Conservation (phyloP, 2,113 vertebrate species). For the Lethenteron reissneri region DNA sequence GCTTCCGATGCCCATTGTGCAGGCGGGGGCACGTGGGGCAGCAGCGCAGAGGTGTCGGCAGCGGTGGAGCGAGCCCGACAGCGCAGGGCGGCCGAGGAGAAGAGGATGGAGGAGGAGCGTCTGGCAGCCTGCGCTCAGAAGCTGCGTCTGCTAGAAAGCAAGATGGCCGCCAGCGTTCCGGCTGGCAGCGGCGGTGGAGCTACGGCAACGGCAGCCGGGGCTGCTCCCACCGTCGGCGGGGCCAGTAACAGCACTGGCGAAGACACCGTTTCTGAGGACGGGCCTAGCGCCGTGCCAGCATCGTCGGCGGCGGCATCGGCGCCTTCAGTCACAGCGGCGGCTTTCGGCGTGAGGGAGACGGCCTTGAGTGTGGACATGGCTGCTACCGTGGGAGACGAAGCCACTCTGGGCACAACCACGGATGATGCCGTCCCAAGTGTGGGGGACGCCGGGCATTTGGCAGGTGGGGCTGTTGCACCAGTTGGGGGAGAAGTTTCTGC, state of each 20-base stretch:
- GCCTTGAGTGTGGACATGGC: too few species aligned
- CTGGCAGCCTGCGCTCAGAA: constrained; percentile 66
- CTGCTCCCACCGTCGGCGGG: constrained; percentile 41
- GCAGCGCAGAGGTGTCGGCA: constrained; percentile 54
- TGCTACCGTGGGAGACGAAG: too few species aligned
- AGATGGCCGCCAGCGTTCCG: constrained; percentile 12
- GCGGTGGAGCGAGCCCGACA: constrained; percentile 61
- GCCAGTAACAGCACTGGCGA: constrained; percentile 28
- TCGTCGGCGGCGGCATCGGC: background rate
- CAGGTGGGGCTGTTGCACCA: too few species aligned
- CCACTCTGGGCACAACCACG: too few species aligned
- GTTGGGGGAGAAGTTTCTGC: too few species aligned
- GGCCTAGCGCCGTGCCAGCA: background rate
- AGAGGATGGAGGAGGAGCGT: constrained; percentile 66
- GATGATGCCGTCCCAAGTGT: too few species aligned
- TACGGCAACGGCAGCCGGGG: constrained; percentile 28
- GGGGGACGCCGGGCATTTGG: too few species aligned
- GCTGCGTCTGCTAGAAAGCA: constrained; percentile 58
- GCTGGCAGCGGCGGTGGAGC: constrained; percentile 64
- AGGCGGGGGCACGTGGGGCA: constrained; percentile 21
- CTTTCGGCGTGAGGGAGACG: too few species aligned
- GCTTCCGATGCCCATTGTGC: too few species aligned
- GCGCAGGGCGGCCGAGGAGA: constrained; percentile 57
- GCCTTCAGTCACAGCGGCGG: too few species aligned
- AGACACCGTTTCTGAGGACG: constrained; percentile 25